A percentile compares a stretch with the other conserved stretches of the same genome.
phyloP scores from a whole-genome alignment of 1,140 invertebrate species.

The Homalodisca vitripennis region DNA sequence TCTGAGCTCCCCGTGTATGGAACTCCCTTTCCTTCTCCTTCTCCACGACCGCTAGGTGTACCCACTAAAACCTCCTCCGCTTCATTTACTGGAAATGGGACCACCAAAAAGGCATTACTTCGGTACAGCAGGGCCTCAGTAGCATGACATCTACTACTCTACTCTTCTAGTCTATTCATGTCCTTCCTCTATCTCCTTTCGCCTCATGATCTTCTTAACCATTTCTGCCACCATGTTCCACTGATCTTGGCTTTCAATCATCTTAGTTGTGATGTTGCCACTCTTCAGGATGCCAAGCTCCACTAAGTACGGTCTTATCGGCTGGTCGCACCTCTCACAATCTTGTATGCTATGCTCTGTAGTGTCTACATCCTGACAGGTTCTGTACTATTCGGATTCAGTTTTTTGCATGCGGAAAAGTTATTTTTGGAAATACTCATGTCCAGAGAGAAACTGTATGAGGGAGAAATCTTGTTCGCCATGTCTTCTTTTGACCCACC shows the following conservation, averaged over 20 bases:
- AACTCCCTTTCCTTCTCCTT: no score
- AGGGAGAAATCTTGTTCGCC: slow-evolving; percentile 40
- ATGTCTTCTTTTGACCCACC: slow-evolving; percentile 34
- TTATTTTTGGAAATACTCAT: slow-evolving; percentile 46
- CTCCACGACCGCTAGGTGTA: no score
- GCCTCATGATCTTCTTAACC: neutral
- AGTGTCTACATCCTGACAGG: slow-evolving; percentile 37
- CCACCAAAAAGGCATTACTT: no score
- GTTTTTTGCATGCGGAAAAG: slow-evolving; percentile 39
- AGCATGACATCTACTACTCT: no score
- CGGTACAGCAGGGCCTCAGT: no score
- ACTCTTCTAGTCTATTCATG: neutral
- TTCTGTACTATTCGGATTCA: slow-evolving; percentile 20
- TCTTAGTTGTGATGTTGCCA: neutral
- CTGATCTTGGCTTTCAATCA: neutral
- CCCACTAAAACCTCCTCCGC: no score
- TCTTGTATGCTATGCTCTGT: slow-evolving; percentile 41
- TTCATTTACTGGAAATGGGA: no score
- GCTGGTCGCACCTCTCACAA: slow-evolving; percentile 37
- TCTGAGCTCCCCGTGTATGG: no score
- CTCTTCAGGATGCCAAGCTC: neutral
- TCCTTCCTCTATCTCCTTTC: neutral
- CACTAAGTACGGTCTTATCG: neutral
- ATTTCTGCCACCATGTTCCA: neutral
- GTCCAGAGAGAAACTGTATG: slow-evolving; percentile 43